These are phyloP conservation scores for Grammatotria lemairii DNA, from an alignment of 2,113 vertebrate species.

Conservation along the genomic window DNA sequence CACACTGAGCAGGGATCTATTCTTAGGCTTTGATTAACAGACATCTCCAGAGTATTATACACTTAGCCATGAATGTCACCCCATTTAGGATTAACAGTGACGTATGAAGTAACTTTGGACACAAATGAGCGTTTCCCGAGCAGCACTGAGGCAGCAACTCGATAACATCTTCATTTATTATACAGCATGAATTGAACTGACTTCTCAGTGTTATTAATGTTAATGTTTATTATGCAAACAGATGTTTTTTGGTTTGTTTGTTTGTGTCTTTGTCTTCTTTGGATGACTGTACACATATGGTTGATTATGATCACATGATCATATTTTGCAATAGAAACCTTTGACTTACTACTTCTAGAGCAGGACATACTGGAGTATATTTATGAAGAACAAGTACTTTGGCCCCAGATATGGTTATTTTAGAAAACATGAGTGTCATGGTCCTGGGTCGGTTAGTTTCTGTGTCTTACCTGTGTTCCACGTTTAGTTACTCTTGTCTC, in stretches of 20 bases:
- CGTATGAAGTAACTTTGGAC: conserved; percentile 24
- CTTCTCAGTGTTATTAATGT: neutral
- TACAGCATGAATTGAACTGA: neutral
- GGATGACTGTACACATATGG: neutral
- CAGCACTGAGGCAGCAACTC: neutral
- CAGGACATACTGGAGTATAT: neutral
- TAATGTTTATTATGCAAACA: neutral
- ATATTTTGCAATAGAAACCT: neutral
- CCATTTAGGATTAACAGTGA: conserved; percentile 42
- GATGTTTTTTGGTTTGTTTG: neutral
- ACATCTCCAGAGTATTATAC: neutral
- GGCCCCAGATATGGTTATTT: neutral
- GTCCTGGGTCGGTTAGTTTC: neutral
- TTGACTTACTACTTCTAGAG: neutral
- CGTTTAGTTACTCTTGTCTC: neutral
- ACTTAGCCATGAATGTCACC: conserved; percentile 15
- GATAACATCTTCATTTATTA: neutral
- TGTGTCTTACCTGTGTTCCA: neutral
- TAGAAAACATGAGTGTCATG: neutral
- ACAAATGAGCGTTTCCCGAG: neutral
- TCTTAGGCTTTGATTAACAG: conserved; percentile 13
- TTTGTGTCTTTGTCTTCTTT: neutral
- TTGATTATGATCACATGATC: neutral
- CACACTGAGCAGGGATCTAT: neutral
- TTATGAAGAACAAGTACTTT: neutral